Base-by-base conservation (phyloP, 1,140 invertebrate species). In the Euura lappo region DNA sequence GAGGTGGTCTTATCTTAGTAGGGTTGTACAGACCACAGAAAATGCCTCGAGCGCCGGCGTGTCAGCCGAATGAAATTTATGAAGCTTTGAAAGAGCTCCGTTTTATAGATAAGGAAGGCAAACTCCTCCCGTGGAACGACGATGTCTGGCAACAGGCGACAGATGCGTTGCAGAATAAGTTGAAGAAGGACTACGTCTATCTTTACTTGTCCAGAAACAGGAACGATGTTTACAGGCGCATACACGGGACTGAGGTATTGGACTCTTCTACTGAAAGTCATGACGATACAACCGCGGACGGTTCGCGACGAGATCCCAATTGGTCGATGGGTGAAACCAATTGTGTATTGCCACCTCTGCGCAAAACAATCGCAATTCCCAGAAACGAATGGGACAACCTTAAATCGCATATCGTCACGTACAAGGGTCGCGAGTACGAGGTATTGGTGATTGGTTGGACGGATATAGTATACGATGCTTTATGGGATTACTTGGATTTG, bases 161-260 rank as follows among this genome's bases (percentile, higher is more conserved):
- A 44, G 42, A 71, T 47, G 4, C 11, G 3, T 64, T 71, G 13
- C 44, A 74, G 4, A 46, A 46, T 66, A 4, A 11, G 42, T 71
- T 74, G 73, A 42, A 42, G 6, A 65, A 74, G 45, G 45, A 74
- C 6, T 74, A 74, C 60, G 4, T 74, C 6, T 74, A 71, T 70
- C 45, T 74, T 11, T 74, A 74, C 64, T 11, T 74, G 4, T 28
- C 44, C 4, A 7, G 71, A 71, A 74, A 74, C 47, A 44, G 73
- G 11, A 71, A 71, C 6, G 64, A 44, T 44, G 45, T 74, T 71
- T 28, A 1, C 28, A 28, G 28, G 28, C 28, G 28, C 28, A 28
- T 28, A 28, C 28, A 28, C 28, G 28, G 28, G 1, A 28, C 0
- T 28, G 28, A 28, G 28, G 0, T 28, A 28, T 28, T 28, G 28